Base-by-base conservation (phyloP, 2,113 vertebrate species). In the Perca fluviatilis region DNA sequence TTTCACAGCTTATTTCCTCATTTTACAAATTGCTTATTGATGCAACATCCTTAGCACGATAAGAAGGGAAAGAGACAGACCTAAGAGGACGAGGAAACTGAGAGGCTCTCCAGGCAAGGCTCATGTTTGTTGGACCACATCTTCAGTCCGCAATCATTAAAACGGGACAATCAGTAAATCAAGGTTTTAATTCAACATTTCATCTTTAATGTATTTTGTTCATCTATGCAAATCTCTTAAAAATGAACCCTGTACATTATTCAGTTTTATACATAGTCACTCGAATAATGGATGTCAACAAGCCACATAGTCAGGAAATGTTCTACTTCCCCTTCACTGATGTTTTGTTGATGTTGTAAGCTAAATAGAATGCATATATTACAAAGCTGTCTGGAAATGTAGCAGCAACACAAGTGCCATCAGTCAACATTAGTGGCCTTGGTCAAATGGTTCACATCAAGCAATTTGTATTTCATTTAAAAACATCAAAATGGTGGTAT, bases 1-100 rank as follows among this genome's bases (percentile, higher is more conserved):
- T 86, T 57, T 74, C 60, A 58, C 47, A 84, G 70, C 0, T 57
- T 19, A 4, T 7, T 90, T 90, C 82, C 81, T 62, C 64, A 60
- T 85, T 85, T 82, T 73, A 18, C 19, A 70, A 70, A 54, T 36
- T 0, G 4, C 18, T 36, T 62, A 30, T 25, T 81, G 25, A 53
- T 33, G 64, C 80, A 79, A 71, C 65, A 76, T 57, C 57, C 79
- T 74, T 16, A 47, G 15, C 33, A 33, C 4, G 3, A 46, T 18
- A 30, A 61, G 36, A 75, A 30, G 19, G 27, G 40, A 62, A 83
- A 89, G 69, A 5, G 74, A 53, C 62, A 47, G 43, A 23, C 65
- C 21, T 2, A 64, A 11, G 27, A 19, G n/a, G 11, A 66, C 14
- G 40, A 27, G 9, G 53, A n/a, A 75, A 74, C 57, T 25, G 12